Evolutionary conservation across 2,113 vertebrate species (phyloP).

Genomic region (Ondatra zibethicus): DNA sequence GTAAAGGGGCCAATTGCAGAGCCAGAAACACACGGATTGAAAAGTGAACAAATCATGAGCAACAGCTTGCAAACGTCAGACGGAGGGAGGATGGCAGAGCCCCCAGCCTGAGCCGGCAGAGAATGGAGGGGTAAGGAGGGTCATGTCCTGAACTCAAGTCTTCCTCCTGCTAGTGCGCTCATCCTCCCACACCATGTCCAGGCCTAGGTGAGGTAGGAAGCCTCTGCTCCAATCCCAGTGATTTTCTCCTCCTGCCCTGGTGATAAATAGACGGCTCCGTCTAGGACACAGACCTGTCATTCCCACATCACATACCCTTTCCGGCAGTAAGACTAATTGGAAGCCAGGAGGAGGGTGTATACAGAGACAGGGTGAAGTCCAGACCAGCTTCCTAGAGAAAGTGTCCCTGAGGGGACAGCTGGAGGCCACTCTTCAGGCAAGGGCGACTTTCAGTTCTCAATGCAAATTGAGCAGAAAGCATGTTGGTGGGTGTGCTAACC

Average conservation of each 20-base stretch:
- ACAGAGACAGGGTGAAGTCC: not conserved
- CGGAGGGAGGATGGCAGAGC: not conserved
- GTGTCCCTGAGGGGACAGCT: not conserved
- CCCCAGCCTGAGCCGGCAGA: not conserved
- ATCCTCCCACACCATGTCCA: not conserved
- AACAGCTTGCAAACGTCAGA: not conserved
- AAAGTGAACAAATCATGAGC: not conserved
- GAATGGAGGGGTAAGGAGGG: not conserved
- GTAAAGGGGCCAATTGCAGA: not conserved
- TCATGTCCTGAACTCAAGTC: not conserved
- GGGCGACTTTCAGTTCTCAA: conserved; percentile 65
- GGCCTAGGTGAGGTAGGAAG: not conserved
- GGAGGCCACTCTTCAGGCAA: not conserved
- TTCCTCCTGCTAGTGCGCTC: not conserved
- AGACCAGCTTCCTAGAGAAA: conserved; percentile 49
- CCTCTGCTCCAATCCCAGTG: not conserved
- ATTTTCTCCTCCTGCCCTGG: not conserved
- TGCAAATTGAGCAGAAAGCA: not conserved
- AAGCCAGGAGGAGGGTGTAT: not conserved
- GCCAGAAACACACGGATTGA: accelerated
- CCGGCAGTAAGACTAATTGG: not conserved
- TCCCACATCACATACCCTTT: not conserved
- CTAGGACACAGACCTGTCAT: not conserved
- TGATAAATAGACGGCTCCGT: not conserved
- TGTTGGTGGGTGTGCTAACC: not conserved